phyloP scores from a whole-genome alignment of 1,140 invertebrate species.

The Amyelois transitella region DNA sequence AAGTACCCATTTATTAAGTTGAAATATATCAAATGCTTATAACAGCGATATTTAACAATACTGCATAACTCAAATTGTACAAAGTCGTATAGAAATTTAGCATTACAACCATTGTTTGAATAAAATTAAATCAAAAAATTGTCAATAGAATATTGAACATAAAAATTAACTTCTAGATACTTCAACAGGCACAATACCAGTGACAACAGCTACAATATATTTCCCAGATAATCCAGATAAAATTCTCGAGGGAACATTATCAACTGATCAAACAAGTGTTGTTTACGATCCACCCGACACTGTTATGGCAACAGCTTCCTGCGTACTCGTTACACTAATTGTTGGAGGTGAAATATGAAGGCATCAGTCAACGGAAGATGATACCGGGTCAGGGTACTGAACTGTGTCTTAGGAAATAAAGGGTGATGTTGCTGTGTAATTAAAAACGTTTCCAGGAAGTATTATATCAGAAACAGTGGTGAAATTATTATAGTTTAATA shows the following conservation, averaged over 20 bases:
- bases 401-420: neutral
- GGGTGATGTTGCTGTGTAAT: neutral
- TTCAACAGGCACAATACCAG: neutral
- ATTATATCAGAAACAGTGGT: too few relatives aligned
- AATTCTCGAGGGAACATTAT: neutral
- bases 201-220: neutral
- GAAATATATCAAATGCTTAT: too few relatives aligned
- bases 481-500: too few relatives aligned
- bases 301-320: neutral
- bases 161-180: too few relatives aligned
- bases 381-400: neutral
- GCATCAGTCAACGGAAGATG: neutral
- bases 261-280: neutral
- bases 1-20: too few relatives aligned
- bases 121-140: too few relatives aligned
- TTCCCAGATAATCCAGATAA: neutral
- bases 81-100: too few relatives aligned
- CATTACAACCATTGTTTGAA: too few relatives aligned
- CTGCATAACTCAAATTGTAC: too few relatives aligned
- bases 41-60: too few relatives aligned
- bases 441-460: too few relatives aligned
- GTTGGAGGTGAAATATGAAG: neutral
- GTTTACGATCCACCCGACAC: neutral
- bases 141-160: too few relatives aligned
- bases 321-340: neutral